phyloP scores from a whole-genome alignment of 2,888 invertebrate genomes.

The Dorcus parallelipipedus region DNA sequence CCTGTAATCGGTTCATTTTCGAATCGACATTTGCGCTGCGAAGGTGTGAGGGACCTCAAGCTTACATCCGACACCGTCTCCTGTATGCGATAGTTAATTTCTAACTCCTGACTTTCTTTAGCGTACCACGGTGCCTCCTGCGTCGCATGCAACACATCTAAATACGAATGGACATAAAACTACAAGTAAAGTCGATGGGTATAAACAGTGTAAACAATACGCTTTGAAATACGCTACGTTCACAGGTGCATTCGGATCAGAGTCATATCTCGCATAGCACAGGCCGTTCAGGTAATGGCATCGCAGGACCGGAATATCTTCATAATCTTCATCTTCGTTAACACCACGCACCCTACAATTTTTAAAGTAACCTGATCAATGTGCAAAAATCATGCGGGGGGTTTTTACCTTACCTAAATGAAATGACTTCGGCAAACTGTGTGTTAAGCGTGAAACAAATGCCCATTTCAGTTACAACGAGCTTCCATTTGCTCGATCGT shows the following conservation, averaged over 20 bases:
- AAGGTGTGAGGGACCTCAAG: constrained; percentile 48
- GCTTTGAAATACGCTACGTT: constrained; percentile 33
- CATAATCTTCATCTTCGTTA: constrained; percentile 9
- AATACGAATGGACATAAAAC: constrained; percentile 60
- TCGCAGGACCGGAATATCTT: constrained; percentile 27
- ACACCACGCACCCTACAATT: background rate
- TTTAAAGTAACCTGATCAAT: too few species aligned
- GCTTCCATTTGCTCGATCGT: constrained; percentile 46
- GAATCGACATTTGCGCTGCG: constrained; percentile 55
- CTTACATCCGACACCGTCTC: constrained; percentile 53
- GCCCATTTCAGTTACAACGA: constrained; percentile 64
- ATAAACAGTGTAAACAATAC: background rate
- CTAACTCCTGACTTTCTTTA: constrained; percentile 46
- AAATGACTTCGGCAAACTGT: constrained; percentile 51
- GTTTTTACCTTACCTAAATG: constrained; percentile 43
- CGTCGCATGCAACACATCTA: constrained; percentile 54
- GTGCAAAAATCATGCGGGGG: too few species aligned
- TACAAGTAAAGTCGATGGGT: constrained; percentile 29
- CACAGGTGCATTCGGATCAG: constrained; percentile 41
- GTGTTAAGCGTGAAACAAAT: constrained; percentile 64
- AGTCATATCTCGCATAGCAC: constrained; percentile 50
- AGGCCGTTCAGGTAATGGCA: constrained; percentile 50
- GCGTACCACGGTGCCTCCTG: constrained; percentile 37
- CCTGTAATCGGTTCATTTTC: constrained; percentile 50
- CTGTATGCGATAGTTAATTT: constrained; percentile 47